A percentile compares a stretch with the other conserved stretches of the same genome.
phyloP scores from a whole-genome alignment of 2,113 vertebrate species.

The Bos taurus region DNA sequence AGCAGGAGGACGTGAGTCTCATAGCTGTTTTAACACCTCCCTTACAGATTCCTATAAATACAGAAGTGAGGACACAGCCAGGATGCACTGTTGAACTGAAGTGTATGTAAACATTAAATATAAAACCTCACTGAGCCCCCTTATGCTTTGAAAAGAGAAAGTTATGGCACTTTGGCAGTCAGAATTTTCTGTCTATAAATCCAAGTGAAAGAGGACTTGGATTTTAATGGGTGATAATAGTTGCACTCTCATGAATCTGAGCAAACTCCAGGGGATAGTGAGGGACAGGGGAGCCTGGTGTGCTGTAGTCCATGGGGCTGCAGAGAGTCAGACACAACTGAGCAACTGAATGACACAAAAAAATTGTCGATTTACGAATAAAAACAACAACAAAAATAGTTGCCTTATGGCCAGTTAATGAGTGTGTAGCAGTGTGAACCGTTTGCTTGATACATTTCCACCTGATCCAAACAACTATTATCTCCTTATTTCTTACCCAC shows the following conservation, averaged over 20 bases:
- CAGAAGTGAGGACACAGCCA: not conserved
- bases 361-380: not conserved
- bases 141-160: not conserved
- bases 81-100: not conserved
- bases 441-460: constrained; percentile 72
- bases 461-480: constrained; percentile 80
- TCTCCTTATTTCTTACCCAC: constrained; percentile 78
- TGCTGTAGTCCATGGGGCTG: not conserved
- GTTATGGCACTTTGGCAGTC: not conserved
- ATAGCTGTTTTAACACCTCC: not conserved
- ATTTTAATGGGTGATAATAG: constrained; percentile 21
- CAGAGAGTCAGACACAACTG: not conserved
- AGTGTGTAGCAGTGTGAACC: constrained; percentile 48
- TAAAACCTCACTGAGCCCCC: not conserved
- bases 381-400: not conserved
- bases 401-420: not conserved
- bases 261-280: not conserved
- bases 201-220: not conserved
- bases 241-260: not conserved
- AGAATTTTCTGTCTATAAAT: constrained; percentile 49
- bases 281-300: not conserved
- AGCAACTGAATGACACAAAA: not conserved
- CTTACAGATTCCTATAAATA: not conserved
- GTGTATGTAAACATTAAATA: constrained; percentile 16
- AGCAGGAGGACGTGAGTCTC: not conserved